Evolutionary conservation across 2,888 invertebrate genomes (phyloP), one percentile per base, ranked within the genome.

Genomic region (Athripsodes cinereus): DNA sequence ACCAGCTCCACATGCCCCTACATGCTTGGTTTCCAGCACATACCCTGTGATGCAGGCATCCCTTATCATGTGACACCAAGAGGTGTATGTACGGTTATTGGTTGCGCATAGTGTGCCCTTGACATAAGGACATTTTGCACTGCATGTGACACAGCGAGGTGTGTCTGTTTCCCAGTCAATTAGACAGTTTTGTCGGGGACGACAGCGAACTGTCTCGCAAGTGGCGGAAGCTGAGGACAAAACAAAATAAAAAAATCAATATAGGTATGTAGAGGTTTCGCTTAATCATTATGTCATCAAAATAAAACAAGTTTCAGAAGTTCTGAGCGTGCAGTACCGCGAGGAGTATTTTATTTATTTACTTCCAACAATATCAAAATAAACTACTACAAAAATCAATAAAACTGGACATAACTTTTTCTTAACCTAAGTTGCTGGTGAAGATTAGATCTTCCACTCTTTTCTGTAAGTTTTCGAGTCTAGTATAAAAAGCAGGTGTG

Each of bases 11-110:
- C 87, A 87, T 66, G 79, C 78, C 58, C 87, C 89, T 50, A 81
- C 75, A 69, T 86, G 79, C 67, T 82, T 81, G 49, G 88, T 84
- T 68, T 87, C 87, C 64, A 90, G 82, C 66, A 85, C 84, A 67
- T 82, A 82, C 49, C 88, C 87, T 40, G 84, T 85, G 64, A 80
- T 78, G 69, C 90, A 90, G n/a, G 88, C 83, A 67, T 87, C 86
- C 70, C 84, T 81, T 68, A 85, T 82, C 83, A 90, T 85, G 71
- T 88, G 86, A 72, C 90, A 90, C 87, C 88, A 89, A 58, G 85
- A 87, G 63, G 79, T 77, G 70, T 90, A 90, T 21, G 88, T 88
- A 66, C 80, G 79, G 70, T 87, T 87, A 72, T 90, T 88, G 65
- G 82, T 80, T 60, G 87, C 89, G 70, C 90, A 90, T 58, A 89